Evolutionary conservation across 2,888 invertebrate species (phyloP), one percentile per base, ranked within the genome.

Genomic region (Argynnis bischoffii): DNA sequence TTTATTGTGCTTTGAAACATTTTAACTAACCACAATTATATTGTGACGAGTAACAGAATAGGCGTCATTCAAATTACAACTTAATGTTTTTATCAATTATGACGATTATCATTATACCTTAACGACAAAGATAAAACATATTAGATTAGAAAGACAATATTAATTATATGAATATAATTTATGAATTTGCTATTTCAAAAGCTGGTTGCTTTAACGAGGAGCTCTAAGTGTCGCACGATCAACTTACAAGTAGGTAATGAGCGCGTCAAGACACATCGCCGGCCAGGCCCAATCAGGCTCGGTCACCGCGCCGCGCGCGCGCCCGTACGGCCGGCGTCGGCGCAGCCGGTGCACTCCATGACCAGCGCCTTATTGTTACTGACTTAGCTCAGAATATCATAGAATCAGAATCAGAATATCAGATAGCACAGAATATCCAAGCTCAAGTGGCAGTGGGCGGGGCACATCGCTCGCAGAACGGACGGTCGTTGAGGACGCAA

Each of bases 221-320:
- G 51, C 21, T 11, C 35, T 41, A 6, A 21, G 21, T 16, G 8
- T 41, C 2, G 8, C 1, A 41, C n/a, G 18, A 18, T 41, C 5
- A 51, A 71, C 67, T 71, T 48, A 71, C 71, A 69, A 67, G 55
- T 66, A 73, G 41, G 67, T 64, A 48, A 72, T 67, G 18, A 69
- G 59, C 15, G 67, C 46, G 55, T 70, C 69, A 41, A 70, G 72
- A 55, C 72, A 70, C 67, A 69, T 70, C 65, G 16, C 15, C 41
- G 56, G 26, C 51, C 56, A 53, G 41, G 61, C 57, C n/a, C 55
- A 26, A 5, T 4, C 26, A 26, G 26, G 26, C 26, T 4, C 26
- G 26, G 26, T 26, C 26, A 26, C 26, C 55, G 55, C 50, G 41
- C 59, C 64, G 57, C 31, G 18, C 54, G 48, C 35, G 61, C 18